phyloP scores from a whole-genome alignment of 2,888 invertebrate species.

The Cheiracanthium punctorium region DNA sequence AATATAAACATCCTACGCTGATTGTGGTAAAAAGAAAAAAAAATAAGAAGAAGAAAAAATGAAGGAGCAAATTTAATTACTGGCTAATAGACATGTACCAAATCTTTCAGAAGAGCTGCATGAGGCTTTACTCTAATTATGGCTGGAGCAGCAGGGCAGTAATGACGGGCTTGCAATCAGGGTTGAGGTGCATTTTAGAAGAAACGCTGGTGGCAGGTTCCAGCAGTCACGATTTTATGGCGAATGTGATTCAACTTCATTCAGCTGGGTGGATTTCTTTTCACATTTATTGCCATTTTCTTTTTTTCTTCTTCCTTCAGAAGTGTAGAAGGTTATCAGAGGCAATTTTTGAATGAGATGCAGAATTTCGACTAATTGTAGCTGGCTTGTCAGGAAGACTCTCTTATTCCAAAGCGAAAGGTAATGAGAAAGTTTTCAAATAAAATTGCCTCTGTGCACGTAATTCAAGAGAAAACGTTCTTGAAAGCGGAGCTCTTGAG shows the following conservation, averaged over 20 bases:
- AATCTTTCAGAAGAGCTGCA: neutral
- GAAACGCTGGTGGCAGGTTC: slow-evolving; percentile 13
- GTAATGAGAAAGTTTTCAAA: neutral
- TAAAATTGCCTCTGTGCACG: neutral
- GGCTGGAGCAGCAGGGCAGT: slow-evolving; percentile 9
- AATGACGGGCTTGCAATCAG: slow-evolving; percentile 15
- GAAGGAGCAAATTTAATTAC: slow-evolving; percentile 61
- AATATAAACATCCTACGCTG: slow-evolving; percentile 16
- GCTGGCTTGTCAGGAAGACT: neutral
- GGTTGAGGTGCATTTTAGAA: neutral
- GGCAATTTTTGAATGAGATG: neutral
- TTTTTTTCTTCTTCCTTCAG: neutral
- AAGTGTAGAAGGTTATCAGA: slow-evolving; percentile 2
- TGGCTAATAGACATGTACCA: slow-evolving; percentile 54
- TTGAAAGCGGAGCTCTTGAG: too few species aligned
- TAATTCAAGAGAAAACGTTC: too few species aligned
- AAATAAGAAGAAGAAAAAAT: neutral
- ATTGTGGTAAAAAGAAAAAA: neutral
- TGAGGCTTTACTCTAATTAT: neutral
- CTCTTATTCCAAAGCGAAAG: neutral
- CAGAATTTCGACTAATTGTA: slow-evolving; percentile 6
- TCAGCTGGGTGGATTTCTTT: slow-evolving; percentile 3
- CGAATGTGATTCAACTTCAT: slow-evolving; percentile 1
- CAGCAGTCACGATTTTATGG: slow-evolving; percentile 15
- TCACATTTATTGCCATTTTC: neutral